These are phyloP conservation scores for Oostethus manadensis DNA, from an alignment of 2,113 vertebrate species.

Conservation along the genomic window DNA sequence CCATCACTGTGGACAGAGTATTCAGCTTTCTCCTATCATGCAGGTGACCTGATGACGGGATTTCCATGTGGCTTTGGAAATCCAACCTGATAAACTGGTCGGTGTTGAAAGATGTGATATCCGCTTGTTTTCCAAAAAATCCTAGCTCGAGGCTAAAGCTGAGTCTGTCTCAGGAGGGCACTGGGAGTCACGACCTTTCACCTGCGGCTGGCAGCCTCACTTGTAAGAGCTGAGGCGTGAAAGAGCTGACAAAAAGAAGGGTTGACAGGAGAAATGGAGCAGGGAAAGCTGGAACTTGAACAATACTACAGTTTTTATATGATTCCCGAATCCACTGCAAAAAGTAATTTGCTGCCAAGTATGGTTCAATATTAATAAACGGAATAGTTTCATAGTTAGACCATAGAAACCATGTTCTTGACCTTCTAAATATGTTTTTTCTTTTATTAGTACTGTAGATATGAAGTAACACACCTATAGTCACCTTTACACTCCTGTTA, in stretches of 20 bases:
- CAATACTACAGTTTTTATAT: neutral
- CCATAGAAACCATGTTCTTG: too few relatives aligned
- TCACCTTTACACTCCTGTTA: too few relatives aligned
- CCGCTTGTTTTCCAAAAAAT: constrained; percentile 30
- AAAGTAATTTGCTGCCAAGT: too few relatives aligned
- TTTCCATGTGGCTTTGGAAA: constrained; percentile 5
- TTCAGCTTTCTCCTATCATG: neutral
- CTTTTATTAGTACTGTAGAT: too few relatives aligned
- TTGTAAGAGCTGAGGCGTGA: constrained; percentile 48
- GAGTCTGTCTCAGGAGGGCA: constrained; percentile 19
- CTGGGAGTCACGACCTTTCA: constrained; percentile 58
- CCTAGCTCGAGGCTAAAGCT: constrained; percentile 20
- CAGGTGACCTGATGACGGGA: neutral
- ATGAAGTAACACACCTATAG: too few relatives aligned
- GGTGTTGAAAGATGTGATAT: constrained; percentile 26
- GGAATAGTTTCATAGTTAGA: too few relatives aligned
- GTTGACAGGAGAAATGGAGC: neutral
- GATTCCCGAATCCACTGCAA: too few relatives aligned
- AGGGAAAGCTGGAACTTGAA: neutral
- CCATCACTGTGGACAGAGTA: too few relatives aligned
- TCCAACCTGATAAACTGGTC: constrained; percentile 14
- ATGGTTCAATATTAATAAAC: too few relatives aligned
- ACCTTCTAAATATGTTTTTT: too few relatives aligned
- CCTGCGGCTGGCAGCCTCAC: constrained; percentile 46
- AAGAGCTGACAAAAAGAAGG: constrained; percentile 24